These are phyloP conservation scores for Manacus vitellinus DNA, from an alignment of 2,113 vertebrate genomes.

Conservation along the genomic window DNA sequence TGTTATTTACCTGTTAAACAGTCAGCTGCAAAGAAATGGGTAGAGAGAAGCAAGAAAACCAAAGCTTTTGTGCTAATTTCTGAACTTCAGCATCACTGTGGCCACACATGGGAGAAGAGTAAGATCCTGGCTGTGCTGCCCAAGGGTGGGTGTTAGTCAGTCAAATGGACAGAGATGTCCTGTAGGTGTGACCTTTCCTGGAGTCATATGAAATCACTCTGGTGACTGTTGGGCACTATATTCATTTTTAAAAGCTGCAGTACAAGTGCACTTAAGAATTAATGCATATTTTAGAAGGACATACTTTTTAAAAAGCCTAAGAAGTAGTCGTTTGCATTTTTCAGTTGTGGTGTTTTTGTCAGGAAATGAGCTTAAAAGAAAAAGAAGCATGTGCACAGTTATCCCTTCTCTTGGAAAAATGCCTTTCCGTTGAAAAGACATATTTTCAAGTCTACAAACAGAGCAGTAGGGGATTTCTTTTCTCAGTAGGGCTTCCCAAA, in stretches of 20 bases:
- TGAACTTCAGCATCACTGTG: not conserved
- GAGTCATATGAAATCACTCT: not conserved
- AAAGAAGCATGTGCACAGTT: not conserved
- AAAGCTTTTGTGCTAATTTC: not conserved
- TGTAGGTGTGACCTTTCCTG: not conserved
- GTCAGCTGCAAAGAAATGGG: not conserved
- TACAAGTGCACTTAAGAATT: not conserved
- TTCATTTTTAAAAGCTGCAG: not conserved
- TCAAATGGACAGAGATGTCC: fast-evolving
- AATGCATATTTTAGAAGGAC: not conserved
- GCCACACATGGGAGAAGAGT: fast-evolving
- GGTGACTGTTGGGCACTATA: not conserved
- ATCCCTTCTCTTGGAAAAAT: not conserved
- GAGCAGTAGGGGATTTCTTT: not conserved
- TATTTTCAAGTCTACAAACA: not conserved
- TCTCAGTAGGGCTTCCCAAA: not conserved
- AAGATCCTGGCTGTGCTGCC: not conserved
- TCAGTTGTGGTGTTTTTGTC: not conserved
- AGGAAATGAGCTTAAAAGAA: not conserved
- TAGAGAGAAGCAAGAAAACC: not conserved
- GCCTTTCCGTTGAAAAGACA: not conserved
- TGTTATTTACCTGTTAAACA: not conserved
- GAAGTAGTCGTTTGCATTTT: not conserved
- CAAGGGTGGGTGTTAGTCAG: fast-evolving
- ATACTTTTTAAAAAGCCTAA: not conserved